phyloP scores from a whole-genome alignment of 2,888 invertebrate species.

The Taphrorychus bicolor region DNA sequence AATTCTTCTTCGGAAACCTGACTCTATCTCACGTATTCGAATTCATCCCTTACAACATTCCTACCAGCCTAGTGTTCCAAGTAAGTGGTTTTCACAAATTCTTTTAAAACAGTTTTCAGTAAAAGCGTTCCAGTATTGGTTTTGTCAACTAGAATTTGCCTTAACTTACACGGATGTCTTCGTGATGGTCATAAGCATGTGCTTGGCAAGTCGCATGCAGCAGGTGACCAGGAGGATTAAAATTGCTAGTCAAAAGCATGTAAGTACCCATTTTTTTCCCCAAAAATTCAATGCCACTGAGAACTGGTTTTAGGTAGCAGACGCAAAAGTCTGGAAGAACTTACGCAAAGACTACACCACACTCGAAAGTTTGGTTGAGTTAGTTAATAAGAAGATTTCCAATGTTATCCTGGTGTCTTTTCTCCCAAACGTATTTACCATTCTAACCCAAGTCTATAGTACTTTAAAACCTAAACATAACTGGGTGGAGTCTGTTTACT shows the following conservation, averaged over 20 bases:
- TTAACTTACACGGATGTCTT: conserved; percentile 77
- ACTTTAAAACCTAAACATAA: conserved; percentile 61
- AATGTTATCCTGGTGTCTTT: conserved; percentile 72
- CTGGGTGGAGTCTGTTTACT: conserved; percentile 48
- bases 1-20: conserved; percentile 42
- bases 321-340: conserved; percentile 66
- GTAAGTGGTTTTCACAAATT: conserved; percentile 17
- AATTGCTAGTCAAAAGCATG: conserved; percentile 34
- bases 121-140: conserved; percentile 54
- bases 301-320: neutral
- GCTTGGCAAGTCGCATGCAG: conserved; percentile 68
- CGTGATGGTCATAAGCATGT: conserved; percentile 73
- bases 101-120: neutral
- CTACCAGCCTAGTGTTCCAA: conserved; percentile 40
- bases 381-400: conserved; percentile 68
- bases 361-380: conserved; percentile 67
- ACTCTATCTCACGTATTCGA: conserved; percentile 41
- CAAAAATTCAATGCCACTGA: neutral
- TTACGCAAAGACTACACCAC: conserved; percentile 71
- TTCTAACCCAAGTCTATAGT: conserved; percentile 73
- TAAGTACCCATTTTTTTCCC: conserved; percentile 20
- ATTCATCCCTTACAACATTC: conserved; percentile 37
- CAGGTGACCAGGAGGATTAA: conserved; percentile 53
- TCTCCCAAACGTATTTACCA: conserved; percentile 74
- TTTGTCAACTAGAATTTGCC: conserved; percentile 67